phyloP scores from a whole-genome alignment of 2,797 vertebrate genomes.

The Pteronotus mesoamericanus region DNA sequence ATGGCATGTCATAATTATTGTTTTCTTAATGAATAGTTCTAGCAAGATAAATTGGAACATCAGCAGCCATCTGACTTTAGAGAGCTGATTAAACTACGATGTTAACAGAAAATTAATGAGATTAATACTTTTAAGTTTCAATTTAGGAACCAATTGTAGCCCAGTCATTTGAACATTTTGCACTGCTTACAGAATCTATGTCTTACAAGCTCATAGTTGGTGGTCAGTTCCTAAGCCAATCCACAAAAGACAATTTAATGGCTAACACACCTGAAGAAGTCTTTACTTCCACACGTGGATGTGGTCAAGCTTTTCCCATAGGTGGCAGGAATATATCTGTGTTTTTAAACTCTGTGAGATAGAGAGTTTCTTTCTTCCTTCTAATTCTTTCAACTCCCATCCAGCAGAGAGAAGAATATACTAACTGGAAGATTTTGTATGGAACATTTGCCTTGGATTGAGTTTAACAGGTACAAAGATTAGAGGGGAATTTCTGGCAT shows the following conservation, averaged over 20 bases:
- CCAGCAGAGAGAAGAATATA: rapidly evolving
- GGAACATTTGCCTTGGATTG: background rate
- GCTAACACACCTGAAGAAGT: background rate
- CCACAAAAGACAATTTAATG: background rate
- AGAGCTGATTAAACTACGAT: background rate
- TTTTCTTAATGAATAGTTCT: constrained; percentile 31
- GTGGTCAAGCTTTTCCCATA: background rate
- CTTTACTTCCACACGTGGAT: background rate
- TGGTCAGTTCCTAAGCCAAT: background rate
- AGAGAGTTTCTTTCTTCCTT: background rate
- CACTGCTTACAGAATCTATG: background rate
- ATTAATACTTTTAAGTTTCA: background rate
- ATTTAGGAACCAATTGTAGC: background rate
- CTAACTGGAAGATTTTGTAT: background rate
- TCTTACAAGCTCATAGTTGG: background rate
- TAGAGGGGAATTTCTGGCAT: background rate
- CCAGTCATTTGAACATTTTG: background rate
- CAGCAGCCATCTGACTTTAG: background rate
- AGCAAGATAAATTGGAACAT: background rate
- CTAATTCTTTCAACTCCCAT: background rate
- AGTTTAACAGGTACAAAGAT: background rate
- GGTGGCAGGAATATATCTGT: background rate
- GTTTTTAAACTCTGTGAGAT: background rate
- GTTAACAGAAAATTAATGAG: constrained; percentile 5
- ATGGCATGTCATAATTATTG: constrained; percentile 1